A percentile compares a stretch with the other conserved stretches of the same genome.
phyloP scores from a whole-genome alignment of 2,113 vertebrate species.

The Ascaphus truei region DNA sequence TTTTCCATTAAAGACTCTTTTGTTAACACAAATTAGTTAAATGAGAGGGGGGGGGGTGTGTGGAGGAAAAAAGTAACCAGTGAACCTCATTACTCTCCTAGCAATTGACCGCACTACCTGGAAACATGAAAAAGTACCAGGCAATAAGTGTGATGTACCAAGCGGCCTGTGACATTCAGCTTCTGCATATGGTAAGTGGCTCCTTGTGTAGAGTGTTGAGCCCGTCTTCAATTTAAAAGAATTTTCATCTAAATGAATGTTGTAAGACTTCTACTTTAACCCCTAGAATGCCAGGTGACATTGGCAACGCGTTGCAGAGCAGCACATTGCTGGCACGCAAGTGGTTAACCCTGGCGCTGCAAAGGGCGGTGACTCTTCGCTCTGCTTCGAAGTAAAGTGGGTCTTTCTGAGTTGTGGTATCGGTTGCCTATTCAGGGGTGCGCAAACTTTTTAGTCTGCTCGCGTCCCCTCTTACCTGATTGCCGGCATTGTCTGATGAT shows the following conservation, averaged over 20 bases:
- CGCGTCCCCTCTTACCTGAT: too few species aligned
- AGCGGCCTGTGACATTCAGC: slow-evolving; percentile 79
- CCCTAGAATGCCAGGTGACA: neutral
- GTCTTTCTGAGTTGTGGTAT: too few species aligned
- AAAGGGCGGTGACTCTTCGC: neutral
- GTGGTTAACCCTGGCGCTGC: too few species aligned
- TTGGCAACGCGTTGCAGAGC: neutral
- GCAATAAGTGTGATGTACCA: slow-evolving; percentile 75
- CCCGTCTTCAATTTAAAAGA: neutral
- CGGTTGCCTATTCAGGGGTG: too few species aligned
- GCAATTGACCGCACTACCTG: slow-evolving; percentile 69
- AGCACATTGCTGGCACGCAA: neutral
- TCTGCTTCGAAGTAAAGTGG: too few species aligned
- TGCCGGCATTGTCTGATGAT: too few species aligned
- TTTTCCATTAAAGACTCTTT: too few species aligned
- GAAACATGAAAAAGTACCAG: slow-evolving; percentile 62
- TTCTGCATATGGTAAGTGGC: slow-evolving; percentile 81
- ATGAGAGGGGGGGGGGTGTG: too few species aligned
- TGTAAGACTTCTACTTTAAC: neutral
- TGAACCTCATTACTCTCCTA: slow-evolving; percentile 52
- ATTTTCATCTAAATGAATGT: neutral
- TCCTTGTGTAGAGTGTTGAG: neutral
- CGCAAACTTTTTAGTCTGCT: too few species aligned
- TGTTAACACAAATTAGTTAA: too few species aligned
- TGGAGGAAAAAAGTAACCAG: too few species aligned